Percentiles rank a stretch among this genome's conserved stretches.
Conservation (phyloP, 2,797 vertebrate genomes). For the Danio tinwini region DNA sequence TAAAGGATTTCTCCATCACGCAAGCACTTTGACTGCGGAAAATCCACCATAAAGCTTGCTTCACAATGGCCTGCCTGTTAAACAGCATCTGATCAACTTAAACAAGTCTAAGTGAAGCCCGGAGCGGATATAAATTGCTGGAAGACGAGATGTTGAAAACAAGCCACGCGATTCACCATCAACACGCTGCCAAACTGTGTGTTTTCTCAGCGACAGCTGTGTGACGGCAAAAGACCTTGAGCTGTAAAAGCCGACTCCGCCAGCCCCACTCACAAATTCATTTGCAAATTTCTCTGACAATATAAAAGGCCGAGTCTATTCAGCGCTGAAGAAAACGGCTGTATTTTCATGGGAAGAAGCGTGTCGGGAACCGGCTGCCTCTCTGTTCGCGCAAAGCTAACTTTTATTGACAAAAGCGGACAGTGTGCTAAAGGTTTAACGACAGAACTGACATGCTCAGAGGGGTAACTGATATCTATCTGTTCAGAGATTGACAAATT, state of each 20-base stretch:
- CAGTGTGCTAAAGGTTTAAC: conserved; percentile 8
- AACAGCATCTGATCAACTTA: conserved; percentile 12
- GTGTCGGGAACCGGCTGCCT: background rate
- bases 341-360: conserved; percentile 11
- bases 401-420: conserved; percentile 4
- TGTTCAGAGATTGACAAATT: conserved; percentile 22
- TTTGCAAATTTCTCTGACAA: conserved; percentile 44
- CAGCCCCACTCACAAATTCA: conserved; percentile 37
- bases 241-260: conserved; percentile 38
- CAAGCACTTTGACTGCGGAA: no score
- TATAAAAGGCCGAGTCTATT: conserved; percentile 48
- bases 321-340: conserved; percentile 15
- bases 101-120: background rate
- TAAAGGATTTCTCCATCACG: no score
- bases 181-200: conserved; percentile 12
- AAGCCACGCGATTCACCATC: conserved; percentile 14
- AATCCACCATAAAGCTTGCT: no score
- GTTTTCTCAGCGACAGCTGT: conserved; percentile 39
- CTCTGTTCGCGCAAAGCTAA: background rate
- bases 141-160: background rate
- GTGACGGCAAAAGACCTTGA: conserved; percentile 42
- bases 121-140: background rate
- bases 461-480: conserved; percentile 35
- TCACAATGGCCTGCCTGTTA: background rate
- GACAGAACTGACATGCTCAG: conserved; percentile 25